Conservation (phyloP, 2,797 vertebrate species). For the Danionella dracula region DNA sequence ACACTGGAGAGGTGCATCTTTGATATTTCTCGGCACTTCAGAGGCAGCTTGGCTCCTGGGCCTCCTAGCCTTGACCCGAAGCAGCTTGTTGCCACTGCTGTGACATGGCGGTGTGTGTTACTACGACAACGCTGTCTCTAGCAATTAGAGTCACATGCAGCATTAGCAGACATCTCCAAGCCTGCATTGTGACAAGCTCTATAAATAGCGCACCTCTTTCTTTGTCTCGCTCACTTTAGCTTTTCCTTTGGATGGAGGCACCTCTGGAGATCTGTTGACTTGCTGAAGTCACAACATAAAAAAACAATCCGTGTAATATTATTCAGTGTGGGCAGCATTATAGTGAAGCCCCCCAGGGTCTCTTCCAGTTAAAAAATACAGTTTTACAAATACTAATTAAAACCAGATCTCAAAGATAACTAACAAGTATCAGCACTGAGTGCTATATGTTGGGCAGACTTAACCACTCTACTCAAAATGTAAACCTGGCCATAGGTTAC, state of each 20-base stretch:
- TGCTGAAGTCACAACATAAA: conserved; percentile 41
- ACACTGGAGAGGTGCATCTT: neutral
- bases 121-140: conserved; percentile 38
- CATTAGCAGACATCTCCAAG: conserved; percentile 31
- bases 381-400: no score
- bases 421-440: no score
- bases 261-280: conserved; percentile 29
- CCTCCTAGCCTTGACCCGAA: conserved; percentile 32
- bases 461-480: no score
- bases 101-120: conserved; percentile 33
- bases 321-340: conserved; percentile 33
- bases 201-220: conserved; percentile 45
- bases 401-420: no score
- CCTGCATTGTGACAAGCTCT: conserved; percentile 32
- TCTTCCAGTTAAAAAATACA: no score
- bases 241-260: conserved; percentile 17
- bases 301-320: conserved; percentile 54
- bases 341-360: neutral
- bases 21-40: neutral
- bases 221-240: conserved; percentile 6
- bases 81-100: conserved; percentile 31
- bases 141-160: conserved; percentile 42
- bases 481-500: no score
- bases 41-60: neutral
- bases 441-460: no score